Base-by-base conservation (phyloP, 2,797 vertebrate genomes). In the Acomys russatus region DNA sequence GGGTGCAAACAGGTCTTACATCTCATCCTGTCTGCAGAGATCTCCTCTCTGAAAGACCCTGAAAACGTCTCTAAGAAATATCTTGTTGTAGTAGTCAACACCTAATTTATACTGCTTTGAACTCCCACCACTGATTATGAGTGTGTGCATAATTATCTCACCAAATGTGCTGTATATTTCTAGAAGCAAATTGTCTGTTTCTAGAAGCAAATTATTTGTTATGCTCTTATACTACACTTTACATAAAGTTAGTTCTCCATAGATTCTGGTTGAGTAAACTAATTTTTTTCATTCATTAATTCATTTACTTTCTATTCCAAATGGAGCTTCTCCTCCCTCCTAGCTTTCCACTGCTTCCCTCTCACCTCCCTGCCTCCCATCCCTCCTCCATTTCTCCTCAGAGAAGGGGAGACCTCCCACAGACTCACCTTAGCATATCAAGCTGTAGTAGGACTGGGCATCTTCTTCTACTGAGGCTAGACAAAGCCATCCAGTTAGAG, bases 121-220 rank as follows among this genome's bases (percentile, higher is more conserved):
- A 80, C 64, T 38, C 64, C 28, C 33, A 49, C 6, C 70, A 68
- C 38, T 84, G 82, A 84, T 88, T n/a, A 22, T 51, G 10, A 59
- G 9, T 61, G 33, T 61, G 3, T 49, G 9, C 38, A 54, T 61
- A 66, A 68, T 30, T 90, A 28, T 59, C 28, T 93, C 25, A 59
- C 12, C 90, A 77, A 77, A 30, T 76, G 23, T 51, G 85, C 56
- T 51, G 3, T 44, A 78, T 68, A 3, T 14, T 90, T 78, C 38
- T 30, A 73, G 70, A 85, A 90, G n/a, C 77, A 93, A 88, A 94
- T 80, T 88, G 73, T 63, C 92, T 90, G 4, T 28, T 90, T 78
- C 38, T 30, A 73, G 70, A 85, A 90, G n/a, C 77, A 93, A 88
- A 94, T 80, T 88, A 78, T 63, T 93, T 90, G 4, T 25, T 35